phyloP scores from a whole-genome alignment of 1,140 invertebrate genomes.

The Nebria ingens region DNA sequence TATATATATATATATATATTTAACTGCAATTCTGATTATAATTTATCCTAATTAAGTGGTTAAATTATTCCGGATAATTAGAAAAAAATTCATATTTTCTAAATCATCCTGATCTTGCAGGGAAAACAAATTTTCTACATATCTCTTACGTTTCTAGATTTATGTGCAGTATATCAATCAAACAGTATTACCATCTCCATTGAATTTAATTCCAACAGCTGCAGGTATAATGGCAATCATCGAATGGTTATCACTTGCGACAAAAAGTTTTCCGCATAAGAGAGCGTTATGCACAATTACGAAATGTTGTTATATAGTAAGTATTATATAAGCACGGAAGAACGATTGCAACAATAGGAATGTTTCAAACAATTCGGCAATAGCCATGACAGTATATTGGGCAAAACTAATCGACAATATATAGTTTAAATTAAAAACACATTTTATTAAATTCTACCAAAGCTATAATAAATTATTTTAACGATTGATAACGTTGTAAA shows the following conservation, averaged over 20 bases:
- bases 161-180: constrained; percentile 45
- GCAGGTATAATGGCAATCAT: constrained; percentile 33
- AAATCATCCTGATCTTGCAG: background rate
- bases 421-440: background rate
- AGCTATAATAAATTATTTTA: background rate
- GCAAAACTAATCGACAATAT: constrained; percentile 6
- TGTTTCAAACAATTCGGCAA: too few species aligned
- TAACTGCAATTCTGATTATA: too few species aligned
- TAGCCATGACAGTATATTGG: too few species aligned
- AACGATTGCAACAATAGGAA: constrained; percentile 13
- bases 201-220: constrained; percentile 44
- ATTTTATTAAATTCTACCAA: background rate
- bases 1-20: too few species aligned
- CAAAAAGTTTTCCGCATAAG: constrained; percentile 23
- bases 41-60: too few species aligned
- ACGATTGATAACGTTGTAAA: background rate
- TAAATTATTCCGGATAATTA: too few species aligned
- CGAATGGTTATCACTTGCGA: constrained; percentile 34
- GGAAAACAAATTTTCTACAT: too few species aligned
- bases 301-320: constrained; percentile 37
- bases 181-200: constrained; percentile 43
- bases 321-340: constrained; percentile 19
- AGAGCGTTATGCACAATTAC: constrained; percentile 32
- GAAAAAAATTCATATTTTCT: background rate
- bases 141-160: too few species aligned